Base-by-base conservation (phyloP, 2,888 invertebrate species). In the Abrostola tripartita region DNA sequence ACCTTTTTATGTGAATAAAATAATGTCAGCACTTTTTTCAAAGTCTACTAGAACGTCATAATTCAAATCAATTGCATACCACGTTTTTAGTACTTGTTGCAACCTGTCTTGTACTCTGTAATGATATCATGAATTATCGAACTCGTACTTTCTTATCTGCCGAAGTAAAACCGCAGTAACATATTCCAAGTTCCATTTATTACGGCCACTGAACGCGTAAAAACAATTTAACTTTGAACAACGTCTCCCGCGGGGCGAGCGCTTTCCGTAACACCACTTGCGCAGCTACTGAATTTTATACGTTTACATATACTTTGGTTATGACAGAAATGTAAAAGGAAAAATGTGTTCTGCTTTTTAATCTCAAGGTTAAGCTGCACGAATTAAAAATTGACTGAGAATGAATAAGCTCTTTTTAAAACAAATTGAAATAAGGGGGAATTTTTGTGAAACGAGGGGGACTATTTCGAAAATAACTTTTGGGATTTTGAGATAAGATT, bases 211-310 rank as follows among this genome's bases (percentile, higher is more conserved):
- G 71, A 78, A 71, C 74, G 78, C 71, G 78, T 76, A 78, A 78
- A 77, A 78, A 78, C 76, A 78, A 78, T 78, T 78, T 76, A 78
- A 78, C 76, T 78, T 78, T 74, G 68, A 76, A 74, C 76, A 76
- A 65, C 70, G 68, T 63, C 62, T 76, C 78, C 74, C 74, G 65
- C 56, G 71, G 68, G 74, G 74, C 57, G 63, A 55, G 50, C 42
- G 55, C 61, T 62, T 64, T 52, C 59, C 65, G 65, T 68, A 65
- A 74, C 65, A 65, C 73, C 65, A 66, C 69, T 62, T 62, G 68
- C 68, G 70, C 68, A 52, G 64, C 73, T 61, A 53, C 74, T 54
- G 63, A 76, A 78, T 68, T 71, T 24, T 68, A 63, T 73, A 72
- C 59, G 42, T 59, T 62, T 50, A 63, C 66, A 55, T 74, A 64